Percentiles rank a stretch among this genome's conserved stretches.
Conservation (phyloP, 2,888 invertebrate species). For the Lysandra coridon region DNA sequence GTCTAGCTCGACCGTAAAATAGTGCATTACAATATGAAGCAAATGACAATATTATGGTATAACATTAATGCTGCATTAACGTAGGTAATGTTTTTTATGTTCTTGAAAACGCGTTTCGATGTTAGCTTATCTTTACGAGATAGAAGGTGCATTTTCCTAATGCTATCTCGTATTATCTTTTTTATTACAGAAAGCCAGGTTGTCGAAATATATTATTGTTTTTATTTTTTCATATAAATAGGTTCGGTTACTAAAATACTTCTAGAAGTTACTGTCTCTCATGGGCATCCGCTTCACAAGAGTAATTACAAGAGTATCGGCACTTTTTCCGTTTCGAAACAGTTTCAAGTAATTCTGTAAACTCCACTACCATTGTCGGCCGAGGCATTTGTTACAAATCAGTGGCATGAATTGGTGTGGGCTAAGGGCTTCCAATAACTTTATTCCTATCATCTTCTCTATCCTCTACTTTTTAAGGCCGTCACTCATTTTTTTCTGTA, state of each 20-base stretch:
- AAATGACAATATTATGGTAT: slow-evolving; percentile 18
- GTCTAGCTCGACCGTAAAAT: slow-evolving; percentile 17
- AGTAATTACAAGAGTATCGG: not conserved
- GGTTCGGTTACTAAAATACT: not conserved
- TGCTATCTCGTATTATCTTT: not conserved
- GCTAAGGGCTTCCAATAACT: not conserved
- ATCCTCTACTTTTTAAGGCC: not conserved
- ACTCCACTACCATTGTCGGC: not conserved
- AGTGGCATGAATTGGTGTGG: not conserved
- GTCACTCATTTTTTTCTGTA: too few relatives aligned
- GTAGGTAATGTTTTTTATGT: not conserved
- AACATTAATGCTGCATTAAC: not conserved
- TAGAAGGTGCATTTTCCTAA: not conserved
- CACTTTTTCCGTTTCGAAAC: not conserved
- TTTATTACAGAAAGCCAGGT: not conserved
- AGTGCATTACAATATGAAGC: slow-evolving; percentile 1
- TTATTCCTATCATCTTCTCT: not conserved
- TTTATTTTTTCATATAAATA: not conserved
- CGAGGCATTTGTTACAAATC: not conserved
- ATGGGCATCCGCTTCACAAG: too few relatives aligned
- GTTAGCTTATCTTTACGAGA: slow-evolving; percentile 5
- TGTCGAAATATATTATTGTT: not conserved
- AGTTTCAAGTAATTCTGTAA: not conserved
- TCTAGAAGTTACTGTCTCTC: not conserved
- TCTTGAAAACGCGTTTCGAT: not conserved